phyloP scores from a whole-genome alignment of 2,888 invertebrate genomes.

The Microctonus brassicae region DNA sequence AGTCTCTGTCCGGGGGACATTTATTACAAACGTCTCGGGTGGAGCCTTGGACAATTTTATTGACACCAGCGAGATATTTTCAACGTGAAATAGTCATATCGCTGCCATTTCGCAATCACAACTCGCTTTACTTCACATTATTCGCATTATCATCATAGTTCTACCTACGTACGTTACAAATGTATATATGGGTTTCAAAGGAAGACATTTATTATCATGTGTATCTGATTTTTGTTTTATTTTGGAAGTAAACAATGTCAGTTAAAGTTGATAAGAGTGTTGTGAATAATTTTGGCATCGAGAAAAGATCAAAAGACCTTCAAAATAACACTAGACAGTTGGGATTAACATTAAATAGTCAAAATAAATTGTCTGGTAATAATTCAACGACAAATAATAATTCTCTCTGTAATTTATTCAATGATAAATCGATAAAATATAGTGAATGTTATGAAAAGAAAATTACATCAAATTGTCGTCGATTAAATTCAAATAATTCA shows the following conservation, averaged over 20 bases:
- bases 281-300: background rate
- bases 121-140: background rate
- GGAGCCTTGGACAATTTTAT: conserved; percentile 27
- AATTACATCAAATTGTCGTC: background rate
- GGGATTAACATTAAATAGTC: background rate
- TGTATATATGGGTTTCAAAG: background rate
- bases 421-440: background rate
- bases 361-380: background rate
- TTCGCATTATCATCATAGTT: background rate
- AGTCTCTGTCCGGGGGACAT: conserved; percentile 16
- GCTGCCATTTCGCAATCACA: conserved; percentile 20
- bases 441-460: background rate
- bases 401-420: background rate
- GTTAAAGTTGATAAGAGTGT: background rate
- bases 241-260: background rate
- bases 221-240: background rate
- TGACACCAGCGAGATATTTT: background rate
- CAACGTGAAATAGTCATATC: conserved; percentile 7
- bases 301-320: background rate
- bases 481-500: background rate
- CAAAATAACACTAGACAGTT: background rate
- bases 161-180: background rate
- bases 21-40: conserved; percentile 16
- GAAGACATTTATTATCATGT: background rate
- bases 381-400: background rate